A percentile compares a stretch with the other conserved stretches of the same genome.
phyloP scores from a whole-genome alignment of 2,113 vertebrate genomes.

The Hemiscyllium ocellatum region DNA sequence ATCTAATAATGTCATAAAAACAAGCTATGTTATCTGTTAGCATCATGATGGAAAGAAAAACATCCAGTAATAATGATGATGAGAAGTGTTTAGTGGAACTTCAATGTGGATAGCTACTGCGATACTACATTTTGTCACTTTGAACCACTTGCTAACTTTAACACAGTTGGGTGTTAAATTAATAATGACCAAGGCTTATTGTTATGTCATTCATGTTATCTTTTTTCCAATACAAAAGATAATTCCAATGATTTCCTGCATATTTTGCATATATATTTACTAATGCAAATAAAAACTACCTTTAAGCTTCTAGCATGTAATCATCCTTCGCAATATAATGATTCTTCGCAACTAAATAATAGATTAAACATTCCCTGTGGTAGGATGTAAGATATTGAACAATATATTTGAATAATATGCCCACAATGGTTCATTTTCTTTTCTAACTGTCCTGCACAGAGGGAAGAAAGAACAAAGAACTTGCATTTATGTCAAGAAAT shows the following conservation, averaged over 20 bases:
- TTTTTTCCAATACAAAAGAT: neutral
- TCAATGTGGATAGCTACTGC: neutral
- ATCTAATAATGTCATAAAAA: neutral
- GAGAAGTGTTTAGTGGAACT: neutral
- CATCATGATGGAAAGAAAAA: neutral
- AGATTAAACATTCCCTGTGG: neutral
- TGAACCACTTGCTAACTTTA: neutral
- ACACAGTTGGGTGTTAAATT: neutral
- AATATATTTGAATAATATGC: neutral
- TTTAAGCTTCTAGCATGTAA: neutral
- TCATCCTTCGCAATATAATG: too few relatives aligned
- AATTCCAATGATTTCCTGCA: neutral
- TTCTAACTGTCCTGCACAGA: neutral
- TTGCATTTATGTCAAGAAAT: too few relatives aligned
- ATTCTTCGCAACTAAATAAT: neutral
- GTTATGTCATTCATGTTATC: neutral
- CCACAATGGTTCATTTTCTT: neutral
- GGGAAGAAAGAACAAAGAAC: neutral
- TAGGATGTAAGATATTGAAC: neutral
- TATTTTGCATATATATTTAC: neutral
- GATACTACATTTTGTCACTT: neutral
- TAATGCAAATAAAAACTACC: neutral
- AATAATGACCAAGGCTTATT: too few relatives aligned
- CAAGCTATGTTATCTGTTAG: neutral
- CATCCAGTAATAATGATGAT: neutral